Percentiles rank a stretch among this genome's conserved stretches.
phyloP scores from a whole-genome alignment of 1,140 invertebrate species.

The roundworm (Caenorhabditis elegans) region DNA sequence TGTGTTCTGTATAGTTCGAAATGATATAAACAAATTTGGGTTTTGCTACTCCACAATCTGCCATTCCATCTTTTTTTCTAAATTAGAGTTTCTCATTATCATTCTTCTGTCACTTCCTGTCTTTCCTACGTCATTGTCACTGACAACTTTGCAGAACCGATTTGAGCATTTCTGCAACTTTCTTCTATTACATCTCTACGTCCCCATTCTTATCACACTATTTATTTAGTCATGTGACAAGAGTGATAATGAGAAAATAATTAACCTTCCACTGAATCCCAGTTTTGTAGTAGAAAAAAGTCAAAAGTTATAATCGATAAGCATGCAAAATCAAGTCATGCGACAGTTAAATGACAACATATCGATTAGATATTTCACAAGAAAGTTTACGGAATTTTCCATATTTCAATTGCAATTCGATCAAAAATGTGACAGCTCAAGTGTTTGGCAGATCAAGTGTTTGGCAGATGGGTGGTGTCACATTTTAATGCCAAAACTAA shows the following conservation, averaged over 20 bases:
- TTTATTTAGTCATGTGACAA: neutral
- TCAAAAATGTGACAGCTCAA: neutral
- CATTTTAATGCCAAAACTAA: too few relatives aligned
- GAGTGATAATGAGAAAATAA: neutral
- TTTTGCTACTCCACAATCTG: neutral
- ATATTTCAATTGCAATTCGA: neutral
- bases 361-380: neutral
- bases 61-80: neutral
- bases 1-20: conserved; percentile 24
- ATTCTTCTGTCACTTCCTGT: neutral
- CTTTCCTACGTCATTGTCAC: conserved; percentile 2
- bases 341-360: neutral
- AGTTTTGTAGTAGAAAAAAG: neutral
- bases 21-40: neutral
- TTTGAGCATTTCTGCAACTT: conserved; percentile 24
- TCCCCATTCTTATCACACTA: neutral
- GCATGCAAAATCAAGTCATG: neutral
- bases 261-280: neutral
- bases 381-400: neutral
- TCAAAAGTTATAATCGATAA: neutral
- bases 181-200: neutral
- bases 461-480: too few relatives aligned
- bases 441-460: neutral
- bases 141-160: conserved; percentile 10
- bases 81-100: neutral